These are phyloP conservation scores for Polyploca ridens DNA, from an alignment of 2,888 invertebrate species.

Conservation along the genomic window DNA sequence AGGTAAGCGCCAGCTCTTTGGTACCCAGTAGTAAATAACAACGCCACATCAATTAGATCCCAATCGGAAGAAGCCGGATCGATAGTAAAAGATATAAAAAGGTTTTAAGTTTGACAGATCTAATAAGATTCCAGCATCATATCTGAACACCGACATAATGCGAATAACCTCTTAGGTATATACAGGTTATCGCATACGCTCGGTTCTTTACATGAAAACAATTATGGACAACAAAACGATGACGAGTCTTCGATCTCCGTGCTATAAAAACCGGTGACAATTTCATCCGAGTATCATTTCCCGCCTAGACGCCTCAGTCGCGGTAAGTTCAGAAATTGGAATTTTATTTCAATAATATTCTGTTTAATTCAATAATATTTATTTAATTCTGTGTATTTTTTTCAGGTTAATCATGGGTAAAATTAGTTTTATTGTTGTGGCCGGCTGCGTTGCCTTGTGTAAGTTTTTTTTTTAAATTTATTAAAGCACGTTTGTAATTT, in stretches of 20 bases:
- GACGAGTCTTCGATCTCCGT: background rate
- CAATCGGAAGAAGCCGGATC: too few species aligned
- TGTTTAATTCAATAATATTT: constrained; percentile 8
- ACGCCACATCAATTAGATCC: too few species aligned
- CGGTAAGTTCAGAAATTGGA: constrained; percentile 29
- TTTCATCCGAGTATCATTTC: constrained; percentile 25
- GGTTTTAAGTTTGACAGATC: too few species aligned
- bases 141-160: background rate
- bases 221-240: constrained; percentile 18
- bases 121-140: too few species aligned
- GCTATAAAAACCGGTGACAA: constrained; percentile 22
- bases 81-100: too few species aligned
- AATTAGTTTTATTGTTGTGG: background rate
- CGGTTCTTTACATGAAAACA: constrained; percentile 31
- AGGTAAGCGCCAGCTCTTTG: too few species aligned
- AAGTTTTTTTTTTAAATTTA: constrained; percentile 25
- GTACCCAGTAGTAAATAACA: too few species aligned
- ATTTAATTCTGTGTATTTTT: background rate
- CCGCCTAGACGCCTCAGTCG: constrained; percentile 22
- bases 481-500: background rate
- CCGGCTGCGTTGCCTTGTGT: constrained; percentile 29
- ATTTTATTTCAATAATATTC: constrained; percentile 7
- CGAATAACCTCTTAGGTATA: background rate
- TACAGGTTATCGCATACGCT: background rate
- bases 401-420: constrained; percentile 5